These are phyloP conservation scores for Theristicus caerulescens DNA, from an alignment of 2,113 vertebrate genomes.

Conservation along the genomic window DNA sequence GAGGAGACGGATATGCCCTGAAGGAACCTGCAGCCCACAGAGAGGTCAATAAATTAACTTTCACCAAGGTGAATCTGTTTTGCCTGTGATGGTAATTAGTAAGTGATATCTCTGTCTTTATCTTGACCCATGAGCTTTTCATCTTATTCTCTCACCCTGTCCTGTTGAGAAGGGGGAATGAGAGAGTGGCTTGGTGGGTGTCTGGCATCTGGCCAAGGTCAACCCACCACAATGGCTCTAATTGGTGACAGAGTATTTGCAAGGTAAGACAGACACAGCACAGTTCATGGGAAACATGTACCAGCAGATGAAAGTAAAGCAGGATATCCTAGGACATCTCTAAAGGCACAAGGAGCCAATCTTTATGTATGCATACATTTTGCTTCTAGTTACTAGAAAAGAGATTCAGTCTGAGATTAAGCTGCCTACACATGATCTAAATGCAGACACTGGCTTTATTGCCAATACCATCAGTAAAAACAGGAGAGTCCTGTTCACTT, in stretches of 20 bases:
- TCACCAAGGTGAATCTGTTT: background rate
- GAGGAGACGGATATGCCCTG: background rate
- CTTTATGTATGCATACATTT: background rate
- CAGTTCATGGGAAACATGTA: background rate
- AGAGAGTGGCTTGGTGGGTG: background rate
- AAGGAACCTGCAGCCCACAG: background rate
- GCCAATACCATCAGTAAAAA: background rate
- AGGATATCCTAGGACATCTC: background rate
- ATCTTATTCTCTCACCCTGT: background rate
- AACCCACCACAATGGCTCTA: background rate
- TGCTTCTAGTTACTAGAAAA: background rate
- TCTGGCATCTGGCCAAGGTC: background rate
- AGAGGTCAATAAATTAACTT: background rate
- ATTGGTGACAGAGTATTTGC: background rate
- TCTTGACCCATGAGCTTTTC: background rate
- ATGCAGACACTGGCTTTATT: background rate
- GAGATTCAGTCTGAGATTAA: background rate
- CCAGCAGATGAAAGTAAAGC: background rate
- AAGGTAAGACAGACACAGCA: background rate
- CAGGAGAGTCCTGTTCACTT: background rate
- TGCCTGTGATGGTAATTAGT: background rate
- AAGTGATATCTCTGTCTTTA: background rate
- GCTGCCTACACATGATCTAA: fast-evolving
- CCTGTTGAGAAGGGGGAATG: background rate
- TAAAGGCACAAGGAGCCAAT: background rate